Evolutionary conservation across 2,888 invertebrate genomes (phyloP).

Genomic region (Acleris sparsana): DNA sequence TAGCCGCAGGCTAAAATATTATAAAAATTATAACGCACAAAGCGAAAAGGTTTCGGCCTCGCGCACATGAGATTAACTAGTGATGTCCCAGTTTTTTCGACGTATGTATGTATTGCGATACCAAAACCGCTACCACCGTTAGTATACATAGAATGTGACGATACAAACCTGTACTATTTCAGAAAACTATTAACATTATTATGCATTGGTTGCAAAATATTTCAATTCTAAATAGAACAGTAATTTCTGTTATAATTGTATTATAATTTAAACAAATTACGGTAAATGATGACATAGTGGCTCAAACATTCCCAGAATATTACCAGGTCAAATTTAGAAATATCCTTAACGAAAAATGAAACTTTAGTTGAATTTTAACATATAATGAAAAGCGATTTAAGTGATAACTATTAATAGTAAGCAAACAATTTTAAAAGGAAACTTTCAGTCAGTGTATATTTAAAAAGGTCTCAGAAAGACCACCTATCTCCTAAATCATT

Average conservation of each 20-base stretch:
- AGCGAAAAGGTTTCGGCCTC: slow-evolving; percentile 41
- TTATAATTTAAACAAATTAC: slow-evolving; percentile 1
- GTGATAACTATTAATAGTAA: not conserved
- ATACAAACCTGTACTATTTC: too few relatives aligned
- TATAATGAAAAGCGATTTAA: too few relatives aligned
- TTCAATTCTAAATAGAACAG: not conserved
- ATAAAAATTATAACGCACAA: slow-evolving; percentile 54
- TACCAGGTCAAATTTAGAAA: slow-evolving; percentile 5
- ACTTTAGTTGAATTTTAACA: not conserved
- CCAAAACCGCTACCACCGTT: not conserved
- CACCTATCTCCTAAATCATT: not conserved
- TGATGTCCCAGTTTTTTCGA: slow-evolving; percentile 35
- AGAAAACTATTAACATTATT: not conserved
- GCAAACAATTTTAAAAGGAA: too few relatives aligned
- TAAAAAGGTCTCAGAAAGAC: too few relatives aligned
- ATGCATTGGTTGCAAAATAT: not conserved
- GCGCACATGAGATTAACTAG: slow-evolving; percentile 42
- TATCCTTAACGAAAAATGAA: not conserved
- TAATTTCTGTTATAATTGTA: not conserved
- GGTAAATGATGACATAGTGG: slow-evolving; percentile 1
- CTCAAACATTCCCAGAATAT: slow-evolving; percentile 12
- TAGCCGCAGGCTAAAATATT: slow-evolving; percentile 30
- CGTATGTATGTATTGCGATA: not conserved
- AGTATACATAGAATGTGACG: not conserved
- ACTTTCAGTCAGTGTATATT: too few relatives aligned